A percentile compares a stretch with the other conserved stretches of the same genome.
phyloP scores from a whole-genome alignment of 1,140 invertebrate genomes.

The Drosophila sulfurigaster region DNA sequence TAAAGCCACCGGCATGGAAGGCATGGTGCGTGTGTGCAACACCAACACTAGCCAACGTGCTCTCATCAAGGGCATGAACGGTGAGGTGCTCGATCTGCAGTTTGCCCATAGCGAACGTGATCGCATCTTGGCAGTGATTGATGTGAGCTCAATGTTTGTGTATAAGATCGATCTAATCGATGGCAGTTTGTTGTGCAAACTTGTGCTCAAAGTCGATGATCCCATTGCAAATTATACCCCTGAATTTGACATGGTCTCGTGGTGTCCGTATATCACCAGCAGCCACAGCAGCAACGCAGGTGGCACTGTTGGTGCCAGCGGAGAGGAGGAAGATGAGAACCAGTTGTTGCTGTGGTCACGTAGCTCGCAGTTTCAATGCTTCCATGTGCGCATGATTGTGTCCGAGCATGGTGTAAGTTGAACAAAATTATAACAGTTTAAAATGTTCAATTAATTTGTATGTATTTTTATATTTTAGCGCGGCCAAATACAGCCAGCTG shows the following conservation, averaged over 20 bases:
- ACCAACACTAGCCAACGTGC: conserved; percentile 90
- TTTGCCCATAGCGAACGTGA: conserved; percentile 93
- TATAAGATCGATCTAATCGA: conserved; percentile 90
- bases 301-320: conserved; percentile 83
- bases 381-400: conserved; percentile 74
- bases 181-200: conserved; percentile 87
- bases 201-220: conserved; percentile 86
- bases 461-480: conserved; percentile 43
- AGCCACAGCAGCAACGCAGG: conserved; percentile 69
- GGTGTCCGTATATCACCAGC: conserved; percentile 94
- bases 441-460: background rate
- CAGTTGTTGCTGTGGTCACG: conserved; percentile 93
- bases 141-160: conserved; percentile 92
- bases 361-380: conserved; percentile 87
- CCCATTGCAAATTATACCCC: conserved; percentile 73
- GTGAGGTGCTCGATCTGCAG: conserved; percentile 93
- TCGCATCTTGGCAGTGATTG: conserved; percentile 93
- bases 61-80: conserved; percentile 94
- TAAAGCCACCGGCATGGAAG: conserved; percentile 86
- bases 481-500: conserved; percentile 80
- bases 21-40: conserved; percentile 93
- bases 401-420: conserved; percentile 74
- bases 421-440: background rate
- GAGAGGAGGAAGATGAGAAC: conserved; percentile 90
- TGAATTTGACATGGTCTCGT: conserved; percentile 88